Conservation (phyloP, 2,113 vertebrate species). For the Hippocampus barbouri region DNA sequence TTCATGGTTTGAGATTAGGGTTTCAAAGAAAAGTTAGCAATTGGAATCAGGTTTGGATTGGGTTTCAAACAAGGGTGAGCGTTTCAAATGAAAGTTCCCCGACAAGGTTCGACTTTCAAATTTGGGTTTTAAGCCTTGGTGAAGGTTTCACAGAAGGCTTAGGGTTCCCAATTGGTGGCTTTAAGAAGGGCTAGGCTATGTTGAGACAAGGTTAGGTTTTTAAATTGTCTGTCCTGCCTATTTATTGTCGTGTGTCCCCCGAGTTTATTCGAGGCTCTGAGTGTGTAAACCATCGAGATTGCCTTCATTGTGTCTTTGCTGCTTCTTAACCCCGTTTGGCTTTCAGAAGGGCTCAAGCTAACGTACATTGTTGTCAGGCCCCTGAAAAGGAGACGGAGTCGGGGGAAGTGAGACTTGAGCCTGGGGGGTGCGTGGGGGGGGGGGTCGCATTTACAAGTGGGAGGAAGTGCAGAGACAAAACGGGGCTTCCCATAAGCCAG, state of each 20-base stretch:
- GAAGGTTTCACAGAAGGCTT: too few species aligned
- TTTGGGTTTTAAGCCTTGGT: too few species aligned
- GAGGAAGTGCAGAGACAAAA: conserved; percentile 69
- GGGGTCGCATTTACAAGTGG: conserved; percentile 64
- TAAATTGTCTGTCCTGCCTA: neutral
- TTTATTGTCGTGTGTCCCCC: neutral
- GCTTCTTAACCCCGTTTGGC: conserved; percentile 55
- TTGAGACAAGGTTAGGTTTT: neutral
- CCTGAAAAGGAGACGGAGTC: conserved; percentile 60
- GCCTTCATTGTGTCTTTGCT: conserved; percentile 24
- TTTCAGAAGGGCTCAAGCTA: conserved; percentile 33
- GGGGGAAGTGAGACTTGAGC: neutral
- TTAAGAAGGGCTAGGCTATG: too few species aligned
- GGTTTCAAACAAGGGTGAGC: too few species aligned
- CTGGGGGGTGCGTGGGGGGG: neutral
- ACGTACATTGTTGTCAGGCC: conserved; percentile 69
- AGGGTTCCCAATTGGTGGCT: too few species aligned
- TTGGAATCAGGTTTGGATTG: too few species aligned
- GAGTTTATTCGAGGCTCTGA: conserved; percentile 50
- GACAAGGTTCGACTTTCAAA: too few species aligned
- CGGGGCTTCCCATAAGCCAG: conserved; percentile 67
- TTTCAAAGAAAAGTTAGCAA: too few species aligned
- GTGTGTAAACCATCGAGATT: conserved; percentile 68
- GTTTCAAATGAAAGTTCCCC: too few species aligned
- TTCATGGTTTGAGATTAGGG: too few species aligned